phyloP scores from a whole-genome alignment of 53 echinoderm and acorn worm genomes.

The Apostichopus leukothele region DNA sequence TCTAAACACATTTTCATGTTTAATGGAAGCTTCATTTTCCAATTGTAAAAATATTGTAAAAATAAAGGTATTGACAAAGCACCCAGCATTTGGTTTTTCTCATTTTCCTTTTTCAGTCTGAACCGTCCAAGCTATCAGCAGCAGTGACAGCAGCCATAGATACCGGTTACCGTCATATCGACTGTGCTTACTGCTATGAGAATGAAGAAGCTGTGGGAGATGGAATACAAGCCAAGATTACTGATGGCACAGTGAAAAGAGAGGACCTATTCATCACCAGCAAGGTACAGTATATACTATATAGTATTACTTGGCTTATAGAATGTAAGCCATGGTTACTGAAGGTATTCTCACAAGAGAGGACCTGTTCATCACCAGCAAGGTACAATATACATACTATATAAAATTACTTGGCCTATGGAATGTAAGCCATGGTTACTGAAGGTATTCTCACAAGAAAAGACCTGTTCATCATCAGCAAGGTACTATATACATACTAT shows the following conservation, averaged over 20 bases:
- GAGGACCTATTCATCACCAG: constrained; percentile 89
- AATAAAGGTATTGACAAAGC: no score
- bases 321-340: no score
- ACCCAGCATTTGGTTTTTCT: not conserved
- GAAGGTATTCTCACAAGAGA: no score
- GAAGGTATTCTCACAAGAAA: constrained; percentile 69
- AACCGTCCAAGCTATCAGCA: not conserved
- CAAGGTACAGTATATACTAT: constrained; percentile 57
- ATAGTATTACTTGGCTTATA: no score
- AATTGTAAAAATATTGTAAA: no score
- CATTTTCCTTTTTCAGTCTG: not conserved
- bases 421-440: no score
- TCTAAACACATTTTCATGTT: no score
- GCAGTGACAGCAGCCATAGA: constrained; percentile 37
- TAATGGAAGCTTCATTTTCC: no score
- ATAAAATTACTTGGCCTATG: not conserved
- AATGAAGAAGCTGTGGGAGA: constrained; percentile 29
- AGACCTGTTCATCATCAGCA: constrained; percentile 84
- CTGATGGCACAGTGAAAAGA: constrained; percentile 76
- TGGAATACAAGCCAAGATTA: constrained; percentile 70
- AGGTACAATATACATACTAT: no score
- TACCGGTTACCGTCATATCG: constrained; percentile 32
- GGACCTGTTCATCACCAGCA: no score
- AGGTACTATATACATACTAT: constrained; percentile 53
- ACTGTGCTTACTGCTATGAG: constrained; percentile 31